These are phyloP conservation scores for Halcyon senegalensis DNA, from an alignment of 2,113 vertebrate genomes.

Conservation along the genomic window DNA sequence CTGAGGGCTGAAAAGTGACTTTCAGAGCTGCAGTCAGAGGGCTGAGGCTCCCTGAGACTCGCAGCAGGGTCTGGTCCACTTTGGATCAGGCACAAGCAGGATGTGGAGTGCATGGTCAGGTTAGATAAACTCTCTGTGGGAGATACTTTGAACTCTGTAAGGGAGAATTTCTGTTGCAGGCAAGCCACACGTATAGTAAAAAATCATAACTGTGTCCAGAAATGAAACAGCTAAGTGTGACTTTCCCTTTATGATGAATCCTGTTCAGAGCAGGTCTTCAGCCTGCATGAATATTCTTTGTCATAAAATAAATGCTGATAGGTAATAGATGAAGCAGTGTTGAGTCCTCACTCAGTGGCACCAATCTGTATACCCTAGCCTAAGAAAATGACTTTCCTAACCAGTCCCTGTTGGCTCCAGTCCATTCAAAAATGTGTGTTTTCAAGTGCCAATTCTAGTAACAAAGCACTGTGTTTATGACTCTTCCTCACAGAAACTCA, in stretches of 20 bases:
- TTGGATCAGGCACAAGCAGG: background rate
- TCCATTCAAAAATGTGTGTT: background rate
- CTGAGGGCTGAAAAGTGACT: background rate
- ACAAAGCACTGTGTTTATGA: background rate
- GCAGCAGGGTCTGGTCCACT: background rate
- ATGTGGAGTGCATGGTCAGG: background rate
- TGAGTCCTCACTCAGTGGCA: background rate
- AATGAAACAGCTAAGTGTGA: background rate
- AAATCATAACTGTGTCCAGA: background rate
- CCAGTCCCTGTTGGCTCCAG: background rate
- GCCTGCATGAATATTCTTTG: background rate
- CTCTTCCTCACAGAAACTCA: background rate
- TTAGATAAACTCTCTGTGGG: background rate
- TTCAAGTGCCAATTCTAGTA: background rate
- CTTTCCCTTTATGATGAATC: background rate
- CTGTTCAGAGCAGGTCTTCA: background rate
- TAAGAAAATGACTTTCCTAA: background rate
- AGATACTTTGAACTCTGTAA: conserved; percentile 14
- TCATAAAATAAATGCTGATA: background rate
- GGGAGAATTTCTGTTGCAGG: background rate
- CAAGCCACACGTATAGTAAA: background rate
- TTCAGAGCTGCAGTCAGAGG: background rate
- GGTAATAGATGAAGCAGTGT: background rate
- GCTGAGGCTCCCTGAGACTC: background rate
- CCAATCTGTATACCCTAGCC: background rate